A percentile compares a stretch with the other conserved stretches of the same genome.
Conservation (phyloP, 1,140 invertebrate genomes). For the Trachymyrmex cornetzi region DNA sequence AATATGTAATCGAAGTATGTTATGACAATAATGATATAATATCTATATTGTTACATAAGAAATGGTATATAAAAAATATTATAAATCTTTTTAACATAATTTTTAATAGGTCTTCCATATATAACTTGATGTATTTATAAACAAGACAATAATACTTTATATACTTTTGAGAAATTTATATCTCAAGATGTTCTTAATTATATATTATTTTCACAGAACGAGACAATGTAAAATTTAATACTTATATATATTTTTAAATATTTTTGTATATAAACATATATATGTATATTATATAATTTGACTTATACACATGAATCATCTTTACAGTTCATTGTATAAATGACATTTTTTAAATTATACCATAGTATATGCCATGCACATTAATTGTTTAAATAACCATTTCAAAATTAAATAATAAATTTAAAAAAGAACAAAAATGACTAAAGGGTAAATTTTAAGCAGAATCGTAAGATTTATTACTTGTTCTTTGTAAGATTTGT, state of each 20-base stretch:
- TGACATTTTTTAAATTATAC: neutral
- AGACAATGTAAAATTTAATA: neutral
- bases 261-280: neutral
- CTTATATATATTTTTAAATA: neutral
- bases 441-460: too few relatives aligned
- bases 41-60: constrained; percentile 47
- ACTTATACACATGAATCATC: neutral
- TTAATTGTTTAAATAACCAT: constrained; percentile 3
- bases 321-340: constrained; percentile 2
- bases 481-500: too few relatives aligned
- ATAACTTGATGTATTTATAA: constrained; percentile 40
- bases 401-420: neutral
- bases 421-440: neutral
- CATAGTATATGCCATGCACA: neutral
- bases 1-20: constrained; percentile 44
- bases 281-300: constrained; percentile 6
- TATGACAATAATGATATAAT: constrained; percentile 26
- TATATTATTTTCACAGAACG: neutral
- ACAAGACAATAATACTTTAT: constrained; percentile 68
- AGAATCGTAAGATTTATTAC: too few relatives aligned
- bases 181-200: constrained; percentile 12
- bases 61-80: constrained; percentile 47
- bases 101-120: constrained; percentile 67
- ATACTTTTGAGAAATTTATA: constrained; percentile 63
- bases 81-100: constrained; percentile 54